Evolutionary conservation across 2,888 invertebrate species (phyloP).

Genomic region (Pseudoips prasinana): DNA sequence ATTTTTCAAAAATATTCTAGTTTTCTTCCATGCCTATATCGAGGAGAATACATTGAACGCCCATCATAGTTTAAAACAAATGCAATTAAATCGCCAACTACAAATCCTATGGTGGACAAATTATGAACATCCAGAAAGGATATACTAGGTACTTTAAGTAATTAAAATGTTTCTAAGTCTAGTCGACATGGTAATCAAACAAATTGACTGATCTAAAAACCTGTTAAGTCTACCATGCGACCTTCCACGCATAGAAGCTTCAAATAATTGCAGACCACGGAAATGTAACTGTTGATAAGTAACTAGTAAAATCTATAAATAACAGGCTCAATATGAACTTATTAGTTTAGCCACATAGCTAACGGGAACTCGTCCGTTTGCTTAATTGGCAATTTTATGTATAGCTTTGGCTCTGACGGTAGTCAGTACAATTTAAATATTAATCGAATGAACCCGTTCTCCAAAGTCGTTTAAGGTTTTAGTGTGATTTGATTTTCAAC

Average conservation of each 20-base stretch:
- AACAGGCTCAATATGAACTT: slow-evolving; percentile 36
- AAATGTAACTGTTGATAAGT: slow-evolving; percentile 44
- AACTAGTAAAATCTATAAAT: slow-evolving; percentile 30
- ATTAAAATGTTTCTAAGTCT: no score
- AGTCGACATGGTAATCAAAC: neutral
- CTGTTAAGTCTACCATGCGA: slow-evolving; percentile 38
- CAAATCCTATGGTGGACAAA: no score
- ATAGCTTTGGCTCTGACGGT: no score
- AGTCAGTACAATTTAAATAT: slow-evolving; percentile 24
- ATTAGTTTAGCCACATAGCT: slow-evolving; percentile 18
- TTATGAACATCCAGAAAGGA: no score
- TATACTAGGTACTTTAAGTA: no score
- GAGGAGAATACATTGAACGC: no score
- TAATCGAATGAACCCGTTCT: slow-evolving; percentile 30
- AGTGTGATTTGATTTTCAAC: no score
- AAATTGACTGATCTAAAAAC: no score
- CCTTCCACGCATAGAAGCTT: slow-evolving; percentile 35
- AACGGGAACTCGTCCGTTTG: slow-evolving; percentile 40
- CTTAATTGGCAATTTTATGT: slow-evolving; percentile 2
- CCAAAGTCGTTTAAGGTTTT: slow-evolving; percentile 14
- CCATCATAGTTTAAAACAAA: no score
- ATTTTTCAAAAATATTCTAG: no score
- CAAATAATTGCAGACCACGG: slow-evolving; percentile 37
- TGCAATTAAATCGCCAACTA: no score
- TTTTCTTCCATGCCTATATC: no score